A percentile compares a stretch with the other conserved stretches of the same genome.
phyloP scores from a whole-genome alignment of 2,797 vertebrate species.

The Poeciliopsis paucimaculata region DNA sequence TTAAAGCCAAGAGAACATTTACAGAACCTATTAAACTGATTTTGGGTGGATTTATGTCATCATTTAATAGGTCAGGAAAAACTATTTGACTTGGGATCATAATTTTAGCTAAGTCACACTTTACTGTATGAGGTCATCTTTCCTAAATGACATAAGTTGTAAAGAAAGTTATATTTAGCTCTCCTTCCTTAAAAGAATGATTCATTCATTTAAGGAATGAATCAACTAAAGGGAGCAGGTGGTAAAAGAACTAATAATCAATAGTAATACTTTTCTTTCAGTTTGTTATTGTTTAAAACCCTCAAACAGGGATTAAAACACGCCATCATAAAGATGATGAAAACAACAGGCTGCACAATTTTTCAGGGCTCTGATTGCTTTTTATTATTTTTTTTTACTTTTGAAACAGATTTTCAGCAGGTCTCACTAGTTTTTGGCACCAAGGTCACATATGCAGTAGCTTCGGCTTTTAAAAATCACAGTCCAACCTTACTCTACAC shows the following conservation, averaged over 20 bases:
- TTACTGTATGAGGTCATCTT: not conserved
- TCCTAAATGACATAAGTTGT: not conserved
- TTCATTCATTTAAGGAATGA: not conserved
- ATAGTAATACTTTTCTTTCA: not conserved
- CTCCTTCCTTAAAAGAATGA: not conserved
- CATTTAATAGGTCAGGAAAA: not conserved
- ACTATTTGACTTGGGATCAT: not conserved
- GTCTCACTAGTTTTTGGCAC: not conserved
- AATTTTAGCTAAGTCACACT: not conserved
- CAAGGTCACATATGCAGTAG: not conserved
- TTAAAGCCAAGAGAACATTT: not conserved
- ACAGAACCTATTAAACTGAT: not conserved
- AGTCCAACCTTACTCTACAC: not conserved
- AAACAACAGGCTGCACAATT: not conserved
- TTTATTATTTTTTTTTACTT: not conserved
- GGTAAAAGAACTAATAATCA: not conserved
- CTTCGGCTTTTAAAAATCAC: not conserved
- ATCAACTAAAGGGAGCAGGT: no score
- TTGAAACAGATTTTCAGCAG: not conserved
- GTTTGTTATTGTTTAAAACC: not conserved
- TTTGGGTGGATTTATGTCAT: not conserved
- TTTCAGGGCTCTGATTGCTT: not conserved
- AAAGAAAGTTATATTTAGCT: not conserved
- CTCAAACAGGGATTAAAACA: not conserved
- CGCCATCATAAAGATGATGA: not conserved